Evolutionary conservation across 2,888 invertebrate species (phyloP).

Genomic region (Argynnis bischoffii): DNA sequence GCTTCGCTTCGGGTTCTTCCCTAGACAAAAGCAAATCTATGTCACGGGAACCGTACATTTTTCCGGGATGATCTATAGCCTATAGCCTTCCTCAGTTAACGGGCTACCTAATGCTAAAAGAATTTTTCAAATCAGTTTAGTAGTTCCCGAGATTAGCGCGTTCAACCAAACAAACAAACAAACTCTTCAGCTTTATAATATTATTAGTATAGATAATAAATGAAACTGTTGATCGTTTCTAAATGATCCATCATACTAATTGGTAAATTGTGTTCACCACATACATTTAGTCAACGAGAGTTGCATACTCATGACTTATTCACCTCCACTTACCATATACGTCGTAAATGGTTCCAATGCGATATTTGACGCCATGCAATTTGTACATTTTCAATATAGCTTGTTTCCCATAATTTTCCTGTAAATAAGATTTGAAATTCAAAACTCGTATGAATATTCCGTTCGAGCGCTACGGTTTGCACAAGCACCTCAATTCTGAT

Average conservation of each 20-base stretch:
- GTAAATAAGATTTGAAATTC: slow-evolving; percentile 52
- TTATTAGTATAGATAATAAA: too few species aligned
- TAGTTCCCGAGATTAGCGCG: too few species aligned
- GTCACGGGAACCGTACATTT: too few species aligned
- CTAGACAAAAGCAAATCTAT: too few species aligned
- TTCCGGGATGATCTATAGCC: too few species aligned
- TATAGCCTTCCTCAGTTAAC: too few species aligned
- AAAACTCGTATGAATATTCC: slow-evolving; percentile 50
- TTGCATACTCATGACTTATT: slow-evolving; percentile 17
- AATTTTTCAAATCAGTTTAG: too few species aligned
- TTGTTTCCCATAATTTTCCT: slow-evolving; percentile 72
- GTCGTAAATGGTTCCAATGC: slow-evolving; percentile 62
- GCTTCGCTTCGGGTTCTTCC: too few species aligned
- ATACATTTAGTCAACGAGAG: slow-evolving; percentile 4
- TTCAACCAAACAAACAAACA: too few species aligned
- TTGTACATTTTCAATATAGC: slow-evolving; percentile 60
- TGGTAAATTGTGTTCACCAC: slow-evolving; percentile 9
- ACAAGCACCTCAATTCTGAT: slow-evolving; percentile 35
- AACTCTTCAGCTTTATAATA: too few species aligned
- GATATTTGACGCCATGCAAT: slow-evolving; percentile 54
- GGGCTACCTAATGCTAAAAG: too few species aligned
- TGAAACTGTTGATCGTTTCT: too few species aligned
- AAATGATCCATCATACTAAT: slow-evolving; percentile 7
- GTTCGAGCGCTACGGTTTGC: slow-evolving; percentile 39
- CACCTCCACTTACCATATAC: slow-evolving; percentile 43